Conservation (phyloP, 2,888 invertebrate genomes). For the Ectemnius lituratus region DNA sequence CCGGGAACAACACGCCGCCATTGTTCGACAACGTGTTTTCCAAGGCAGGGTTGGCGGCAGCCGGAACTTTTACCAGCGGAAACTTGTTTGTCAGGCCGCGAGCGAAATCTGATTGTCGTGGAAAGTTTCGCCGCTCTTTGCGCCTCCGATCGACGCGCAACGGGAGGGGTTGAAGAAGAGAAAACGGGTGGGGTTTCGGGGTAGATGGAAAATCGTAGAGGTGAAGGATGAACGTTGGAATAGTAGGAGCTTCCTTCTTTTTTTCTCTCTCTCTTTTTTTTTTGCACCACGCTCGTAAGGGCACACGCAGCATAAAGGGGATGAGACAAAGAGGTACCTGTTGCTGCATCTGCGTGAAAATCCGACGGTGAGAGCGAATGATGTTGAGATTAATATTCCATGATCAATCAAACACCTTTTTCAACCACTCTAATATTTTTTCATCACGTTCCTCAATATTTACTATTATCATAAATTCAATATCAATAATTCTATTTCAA, state of each 20-base stretch:
- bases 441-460: too few species aligned
- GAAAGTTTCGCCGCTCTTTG: constrained; percentile 20
- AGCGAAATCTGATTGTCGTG: constrained; percentile 36
- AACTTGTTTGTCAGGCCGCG: constrained; percentile 30
- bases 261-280: background rate
- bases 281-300: background rate
- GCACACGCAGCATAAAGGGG: too few species aligned
- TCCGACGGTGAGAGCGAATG: too few species aligned
- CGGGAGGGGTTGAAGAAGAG: background rate
- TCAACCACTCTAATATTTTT: too few species aligned
- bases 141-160: background rate
- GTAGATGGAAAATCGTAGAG: background rate
- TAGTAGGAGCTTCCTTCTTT: background rate
- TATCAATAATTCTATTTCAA: too few species aligned
- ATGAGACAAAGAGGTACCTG: too few species aligned
- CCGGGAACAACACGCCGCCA: background rate
- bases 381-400: too few species aligned
- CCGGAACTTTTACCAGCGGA: constrained; percentile 24
- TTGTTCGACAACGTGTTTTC: constrained; percentile 5
- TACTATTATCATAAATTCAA: too few species aligned
- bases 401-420: too few species aligned
- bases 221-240: background rate
- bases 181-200: too few species aligned
- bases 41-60: background rate
- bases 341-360: too few species aligned